Conservation (phyloP, 2,888 invertebrate species). For the Eristalis tenax region DNA sequence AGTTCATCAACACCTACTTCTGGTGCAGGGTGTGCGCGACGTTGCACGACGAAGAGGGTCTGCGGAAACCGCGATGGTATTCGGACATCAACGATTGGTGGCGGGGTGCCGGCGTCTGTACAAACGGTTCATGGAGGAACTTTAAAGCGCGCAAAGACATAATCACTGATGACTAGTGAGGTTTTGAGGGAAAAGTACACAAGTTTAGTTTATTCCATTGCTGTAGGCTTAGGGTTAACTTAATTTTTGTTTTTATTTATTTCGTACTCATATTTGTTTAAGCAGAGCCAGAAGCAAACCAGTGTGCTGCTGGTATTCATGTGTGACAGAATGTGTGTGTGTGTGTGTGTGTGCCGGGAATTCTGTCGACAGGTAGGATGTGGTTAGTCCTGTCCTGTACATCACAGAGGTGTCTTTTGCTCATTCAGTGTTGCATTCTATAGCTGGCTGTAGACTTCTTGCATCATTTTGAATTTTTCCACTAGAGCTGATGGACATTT, state of each 20-base stretch:
- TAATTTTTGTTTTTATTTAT: slow-evolving; percentile 2
- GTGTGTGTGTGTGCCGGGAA: not conserved
- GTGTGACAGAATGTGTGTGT: not conserved
- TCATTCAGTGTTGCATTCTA: too few relatives aligned
- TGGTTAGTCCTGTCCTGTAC: too few relatives aligned
- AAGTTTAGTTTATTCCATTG: slow-evolving; percentile 38
- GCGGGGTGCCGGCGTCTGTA: slow-evolving; percentile 91
- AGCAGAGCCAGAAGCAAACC: not conserved
- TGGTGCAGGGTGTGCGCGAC: slow-evolving; percentile 86
- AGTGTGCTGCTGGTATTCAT: not conserved
- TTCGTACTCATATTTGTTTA: slow-evolving; percentile 38
- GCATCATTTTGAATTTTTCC: too few relatives aligned
- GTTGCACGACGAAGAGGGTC: slow-evolving; percentile 82
- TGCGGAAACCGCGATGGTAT: slow-evolving; percentile 79
- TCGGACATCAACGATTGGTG: slow-evolving; percentile 95
- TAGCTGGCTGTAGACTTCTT: too few relatives aligned
- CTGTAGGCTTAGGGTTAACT: slow-evolving; percentile 22
- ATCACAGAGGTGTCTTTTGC: too few relatives aligned
- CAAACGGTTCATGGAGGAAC: slow-evolving; percentile 87
- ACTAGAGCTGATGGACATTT: too few relatives aligned
- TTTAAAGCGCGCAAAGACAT: slow-evolving; percentile 81
- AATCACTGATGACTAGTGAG: slow-evolving; percentile 79
- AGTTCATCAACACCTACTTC: slow-evolving; percentile 96
- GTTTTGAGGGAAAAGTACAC: slow-evolving; percentile 13
- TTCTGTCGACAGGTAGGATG: too few relatives aligned